Base-by-base conservation (phyloP, 2,888 invertebrate species). In the Scaptodrosophila latifasciaeformis region DNA sequence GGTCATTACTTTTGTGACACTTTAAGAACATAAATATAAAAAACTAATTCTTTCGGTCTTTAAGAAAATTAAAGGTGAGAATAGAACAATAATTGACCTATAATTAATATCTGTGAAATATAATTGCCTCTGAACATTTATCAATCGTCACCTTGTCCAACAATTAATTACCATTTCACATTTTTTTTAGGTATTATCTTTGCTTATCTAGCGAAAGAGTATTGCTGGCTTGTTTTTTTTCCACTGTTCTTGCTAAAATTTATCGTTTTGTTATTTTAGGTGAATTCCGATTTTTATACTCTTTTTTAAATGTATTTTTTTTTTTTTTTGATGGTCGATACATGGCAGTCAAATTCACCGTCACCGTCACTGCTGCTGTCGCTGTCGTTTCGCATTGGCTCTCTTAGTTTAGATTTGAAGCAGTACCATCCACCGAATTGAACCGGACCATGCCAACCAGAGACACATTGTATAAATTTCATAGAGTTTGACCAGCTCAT, bases 391-490 rank as follows among this genome's bases (percentile, higher is more conserved):
- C 65, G 54, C 58, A 50, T 58, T 72, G 66, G 59, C 68, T 68
- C 72, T 71, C 65, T 71, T 76, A 71, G 71, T 7, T 3, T 24
- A n/a, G n/a, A 5, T 24, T 7, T 24, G 24, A 5, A 24, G 24
- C 24, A 78, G 74, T 69, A 77, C 77, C 77, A 76, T 68, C 49
- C 44, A 60, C 56, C 53, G 60, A 59, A 59, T 60, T 54, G 70
- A 70, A 67, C 65, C 58, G 70, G 63, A 70, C 70, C n/a, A n/a
- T n/a, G n/a, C n/a, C 49, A 60, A 67, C 57, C 71, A 67, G 70
- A 71, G n/a, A n/a, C n/a, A n/a, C 79, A 68, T 81, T 76, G 81
- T 84, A 84, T 85, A 85, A 86, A 85, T 84, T 84, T 80, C 80
- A 81, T 72, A 75, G 82, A 81, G 71, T 67, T 77, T 81, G 74